These are phyloP conservation scores for human (Homo sapiens) DNA, from an alignment of 2,113 vertebrate genomes.

Conservation along the genomic window GRCh38 chr14:49151001-49151500, in stretches of 20 bases:
- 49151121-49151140: neutral
- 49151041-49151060: neutral
- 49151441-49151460: neutral
- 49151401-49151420: neutral
- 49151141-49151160: neutral
- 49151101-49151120: neutral
- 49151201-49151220: neutral
- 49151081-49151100: slow-evolving; percentile 28
- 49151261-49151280: neutral
- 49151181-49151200: neutral
- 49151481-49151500: neutral
- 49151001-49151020: neutral
- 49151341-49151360: neutral
- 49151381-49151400: neutral
- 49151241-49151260: neutral
- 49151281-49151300: neutral
- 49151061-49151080: neutral
- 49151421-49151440: neutral
- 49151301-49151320: neutral
- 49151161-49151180: neutral
- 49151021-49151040: neutral
- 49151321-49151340: neutral
- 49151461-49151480: neutral
- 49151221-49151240: neutral
- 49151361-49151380: neutral